Base-by-base conservation (phyloP, 2,113 vertebrate genomes). In the Anarrhichthys ocellatus region DNA sequence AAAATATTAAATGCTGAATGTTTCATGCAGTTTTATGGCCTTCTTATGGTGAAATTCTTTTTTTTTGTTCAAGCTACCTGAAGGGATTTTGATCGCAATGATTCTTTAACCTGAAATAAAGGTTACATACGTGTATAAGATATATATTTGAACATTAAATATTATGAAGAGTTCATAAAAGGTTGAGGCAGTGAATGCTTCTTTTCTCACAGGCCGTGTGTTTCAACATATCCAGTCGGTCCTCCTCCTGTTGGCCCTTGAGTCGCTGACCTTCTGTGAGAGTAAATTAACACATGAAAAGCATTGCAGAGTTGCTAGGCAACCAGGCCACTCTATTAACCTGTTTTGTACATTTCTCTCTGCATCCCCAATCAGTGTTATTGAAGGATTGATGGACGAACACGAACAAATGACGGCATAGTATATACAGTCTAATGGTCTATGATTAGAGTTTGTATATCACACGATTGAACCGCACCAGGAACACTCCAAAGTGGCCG, bases 271-370 rank as follows among this genome's bases (percentile, higher is more conserved):
- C 85, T 85, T 88, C 75, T 88, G 86, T 80, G 69, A 88, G 77
- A 82, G 46, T 87, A 84, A 89, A 90, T 89, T 86, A 86, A 83
- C 86, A 88, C 78, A 77, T 84, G 84, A 86, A 87, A 86, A 63
- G 66, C 74, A 62, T 78, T 17, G 1, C 59, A 27, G 77, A 66
- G 92, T 88, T 86, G 75, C 90, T 40, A 80, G 50, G 88, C 89
- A 88, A 87, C 91, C 76, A 56, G 44, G 66, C 62, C 67, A 54
- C 68, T 68, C 56, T 44, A 46, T 88, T 87, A 73, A 81, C 82
- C 79, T 81, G 73, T 20, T 58, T 46, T 73, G n/a, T 72, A 65
- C 36, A 42, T 82, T 76, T 79, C 36, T 61, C 24, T 76, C 32
- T 46, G 11, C 29, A 58, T 78, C 61, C 81, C n/a, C 61, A 61